Evolutionary conservation across 2,113 vertebrate species (phyloP).

Genomic region (Felis chaus): DNA sequence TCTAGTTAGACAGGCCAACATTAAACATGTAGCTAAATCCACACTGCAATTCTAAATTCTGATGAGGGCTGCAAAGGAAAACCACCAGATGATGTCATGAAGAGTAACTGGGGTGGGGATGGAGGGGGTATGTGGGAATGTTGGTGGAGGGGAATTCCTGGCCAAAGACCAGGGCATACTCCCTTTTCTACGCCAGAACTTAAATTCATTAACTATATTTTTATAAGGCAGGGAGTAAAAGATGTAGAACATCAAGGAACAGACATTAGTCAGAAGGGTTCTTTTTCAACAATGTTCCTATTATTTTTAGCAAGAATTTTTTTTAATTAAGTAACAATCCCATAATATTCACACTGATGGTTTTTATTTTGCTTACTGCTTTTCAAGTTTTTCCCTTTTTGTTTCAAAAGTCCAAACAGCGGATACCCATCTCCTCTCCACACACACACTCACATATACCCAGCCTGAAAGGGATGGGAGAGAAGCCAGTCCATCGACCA

Average conservation of each 20-base stretch:
- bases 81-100: not conserved
- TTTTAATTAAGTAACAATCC: not conserved
- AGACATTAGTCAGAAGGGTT: not conserved
- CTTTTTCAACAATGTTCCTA: not conserved
- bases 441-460: not conserved
- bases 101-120: not conserved
- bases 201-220: slow-evolving; percentile 54
- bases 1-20: not conserved
- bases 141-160: not conserved
- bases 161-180: slow-evolving; percentile 8
- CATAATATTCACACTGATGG: not conserved
- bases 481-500: not conserved
- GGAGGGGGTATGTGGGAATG: not conserved
- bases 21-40: not conserved
- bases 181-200: slow-evolving; percentile 42
- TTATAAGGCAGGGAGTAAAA: slow-evolving; percentile 41
- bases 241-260: not conserved
- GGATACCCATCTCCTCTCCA: not conserved
- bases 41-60: not conserved
- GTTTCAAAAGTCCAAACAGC: not conserved
- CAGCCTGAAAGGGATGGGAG: no score
- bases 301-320: slow-evolving; percentile 16
- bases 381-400: not conserved
- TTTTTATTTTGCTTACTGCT: not conserved
- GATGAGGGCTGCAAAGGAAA: not conserved